A percentile compares a stretch with the other conserved stretches of the same genome.
These are phyloP conservation scores for Chorisops tibialis DNA, from an alignment of 2,888 invertebrate genomes.

Conservation along the genomic window DNA sequence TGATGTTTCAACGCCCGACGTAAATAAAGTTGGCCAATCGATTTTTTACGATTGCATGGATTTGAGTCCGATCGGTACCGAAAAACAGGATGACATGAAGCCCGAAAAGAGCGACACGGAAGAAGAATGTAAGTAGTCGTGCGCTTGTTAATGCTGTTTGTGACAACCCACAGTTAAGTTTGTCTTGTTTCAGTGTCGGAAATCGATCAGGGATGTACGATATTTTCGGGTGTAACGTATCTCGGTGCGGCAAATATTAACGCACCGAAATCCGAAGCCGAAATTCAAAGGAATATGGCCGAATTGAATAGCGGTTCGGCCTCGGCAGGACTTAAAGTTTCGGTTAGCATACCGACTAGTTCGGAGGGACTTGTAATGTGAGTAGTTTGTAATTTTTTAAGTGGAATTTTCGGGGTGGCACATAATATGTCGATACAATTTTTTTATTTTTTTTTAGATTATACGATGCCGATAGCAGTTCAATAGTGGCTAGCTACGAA, in stretches of 20 bases:
- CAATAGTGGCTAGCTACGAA: constrained; percentile 77
- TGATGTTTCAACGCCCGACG: constrained; percentile 42
- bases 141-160: not conserved
- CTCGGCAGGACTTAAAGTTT: constrained; percentile 76
- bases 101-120: constrained; percentile 66
- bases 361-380: constrained; percentile 92
- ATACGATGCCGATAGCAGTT: constrained; percentile 78
- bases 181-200: constrained; percentile 61
- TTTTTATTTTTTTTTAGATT: constrained; percentile 64
- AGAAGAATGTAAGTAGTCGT: constrained; percentile 61
- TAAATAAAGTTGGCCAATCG: constrained; percentile 51
- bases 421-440: not conserved
- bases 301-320: constrained; percentile 73
- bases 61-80: constrained; percentile 51
- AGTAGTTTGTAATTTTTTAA: constrained; percentile 48
- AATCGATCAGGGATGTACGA: constrained; percentile 83
- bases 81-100: constrained; percentile 78
- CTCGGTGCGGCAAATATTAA: constrained; percentile 88
- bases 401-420: not conserved
- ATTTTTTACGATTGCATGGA: constrained; percentile 52
- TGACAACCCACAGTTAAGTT: not conserved
- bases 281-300: constrained; percentile 91
- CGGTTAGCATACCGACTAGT: constrained; percentile 87
- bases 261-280: constrained; percentile 86
- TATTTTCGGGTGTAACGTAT: constrained; percentile 90